phyloP scores from a whole-genome alignment of 2,113 vertebrate genomes.

The Gasterosteus aculeatus region DNA sequence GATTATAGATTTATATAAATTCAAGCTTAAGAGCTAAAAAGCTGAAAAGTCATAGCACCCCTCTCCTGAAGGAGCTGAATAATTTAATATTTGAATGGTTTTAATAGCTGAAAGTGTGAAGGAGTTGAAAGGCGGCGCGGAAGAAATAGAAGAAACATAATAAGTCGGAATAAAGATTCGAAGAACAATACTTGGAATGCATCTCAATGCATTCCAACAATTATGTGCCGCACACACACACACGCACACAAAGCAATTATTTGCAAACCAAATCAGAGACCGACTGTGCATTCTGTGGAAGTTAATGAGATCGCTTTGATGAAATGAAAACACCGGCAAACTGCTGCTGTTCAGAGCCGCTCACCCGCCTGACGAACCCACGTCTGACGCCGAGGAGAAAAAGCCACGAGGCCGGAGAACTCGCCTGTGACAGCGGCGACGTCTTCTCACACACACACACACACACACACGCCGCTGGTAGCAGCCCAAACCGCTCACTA shows the following conservation, averaged over 20 bases:
- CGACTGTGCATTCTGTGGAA: not conserved
- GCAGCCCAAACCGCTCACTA: constrained; percentile 18
- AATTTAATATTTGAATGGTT: too few relatives aligned
- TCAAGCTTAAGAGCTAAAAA: too few relatives aligned
- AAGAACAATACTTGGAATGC: too few relatives aligned
- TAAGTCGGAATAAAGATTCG: too few relatives aligned
- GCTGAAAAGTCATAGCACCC: too few relatives aligned
- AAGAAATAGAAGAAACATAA: too few relatives aligned
- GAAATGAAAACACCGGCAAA: constrained; percentile 12
- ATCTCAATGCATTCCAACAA: too few relatives aligned
- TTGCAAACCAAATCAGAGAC: not conserved
- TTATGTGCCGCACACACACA: not conserved
- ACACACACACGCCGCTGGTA: not conserved
- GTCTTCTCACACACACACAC: constrained; percentile 1
- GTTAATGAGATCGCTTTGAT: not conserved
- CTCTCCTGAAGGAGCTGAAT: too few relatives aligned
- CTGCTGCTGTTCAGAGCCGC: constrained; percentile 33
- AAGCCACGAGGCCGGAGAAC: constrained; percentile 49
- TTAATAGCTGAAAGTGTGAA: too few relatives aligned
- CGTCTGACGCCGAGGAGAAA: constrained; percentile 48
- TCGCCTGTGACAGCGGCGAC: constrained; percentile 37
- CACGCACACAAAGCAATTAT: not conserved
- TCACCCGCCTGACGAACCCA: constrained; percentile 68
- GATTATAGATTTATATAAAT: too few relatives aligned
- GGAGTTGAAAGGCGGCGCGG: too few relatives aligned